phyloP scores from a whole-genome alignment of 1,140 invertebrate species.

The Chymomyza costata region DNA sequence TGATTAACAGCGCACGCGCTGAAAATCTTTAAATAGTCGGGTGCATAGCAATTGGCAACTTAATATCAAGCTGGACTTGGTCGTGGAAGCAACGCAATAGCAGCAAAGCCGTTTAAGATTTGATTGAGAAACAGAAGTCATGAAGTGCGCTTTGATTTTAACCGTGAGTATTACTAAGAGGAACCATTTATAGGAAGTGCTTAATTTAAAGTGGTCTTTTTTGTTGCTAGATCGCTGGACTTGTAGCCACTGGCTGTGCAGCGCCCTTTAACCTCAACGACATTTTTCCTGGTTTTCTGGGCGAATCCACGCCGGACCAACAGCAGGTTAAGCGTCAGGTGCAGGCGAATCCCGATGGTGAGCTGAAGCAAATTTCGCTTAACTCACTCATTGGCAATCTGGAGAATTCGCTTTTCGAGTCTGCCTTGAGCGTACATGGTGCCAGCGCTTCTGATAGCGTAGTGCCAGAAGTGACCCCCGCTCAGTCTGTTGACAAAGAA shows the following conservation, averaged over 20 bases:
- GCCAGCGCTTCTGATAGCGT: constrained; percentile 33
- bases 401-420: constrained; percentile 62
- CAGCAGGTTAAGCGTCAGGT: constrained; percentile 60
- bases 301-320: constrained; percentile 13
- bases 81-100: constrained; percentile 34
- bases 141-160: constrained; percentile 59
- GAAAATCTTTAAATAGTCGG: constrained; percentile 55
- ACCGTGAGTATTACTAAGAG: constrained; percentile 40
- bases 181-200: background rate
- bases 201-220: background rate
- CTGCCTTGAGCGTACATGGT: constrained; percentile 47
- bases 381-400: constrained; percentile 57
- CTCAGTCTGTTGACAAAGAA: constrained; percentile 3
- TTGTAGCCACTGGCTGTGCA: constrained; percentile 17
- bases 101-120: constrained; percentile 4
- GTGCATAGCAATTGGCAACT: constrained; percentile 34
- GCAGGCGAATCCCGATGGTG: constrained; percentile 41
- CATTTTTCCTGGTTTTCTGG: constrained; percentile 30
- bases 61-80: constrained; percentile 61
- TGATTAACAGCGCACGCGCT: background rate
- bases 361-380: constrained; percentile 63
- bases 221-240: constrained; percentile 28
- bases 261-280: constrained; percentile 46
- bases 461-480: constrained; percentile 41
- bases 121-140: constrained; percentile 23